Base-by-base conservation (phyloP, 2,797 vertebrate species). In the Spinibarbus caldwelli region DNA sequence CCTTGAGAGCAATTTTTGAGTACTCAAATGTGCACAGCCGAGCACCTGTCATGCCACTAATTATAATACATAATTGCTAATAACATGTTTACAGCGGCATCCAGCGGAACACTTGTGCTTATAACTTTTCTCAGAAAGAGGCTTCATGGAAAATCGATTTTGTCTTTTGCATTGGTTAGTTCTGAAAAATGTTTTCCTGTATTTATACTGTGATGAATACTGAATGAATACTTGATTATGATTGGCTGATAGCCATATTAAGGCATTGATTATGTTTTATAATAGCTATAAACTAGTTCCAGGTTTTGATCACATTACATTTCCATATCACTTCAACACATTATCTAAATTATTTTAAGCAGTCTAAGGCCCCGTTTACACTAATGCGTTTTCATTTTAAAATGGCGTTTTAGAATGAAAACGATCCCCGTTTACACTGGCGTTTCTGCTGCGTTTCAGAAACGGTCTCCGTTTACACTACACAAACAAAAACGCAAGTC, bases 41-140 rank as follows among this genome's bases (percentile, higher is more conserved):
- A 83, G 66, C 71, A 76, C 43, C 71, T 66, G 71, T 38, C 57
- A 64, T 66, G 81, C 5, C 71, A 76, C 81, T 83, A 75, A 76
- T 83, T 52, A 38, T 43, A 38, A 47, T 66, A 52, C 59, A 45
- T 83, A 66, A 83, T 83, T 62, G 38, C 68, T 73, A 73, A 82
- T 72, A 82, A 73, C 70, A 62, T 73, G 70, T 82, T 73, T 82
- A 73, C 54, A 47, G 38, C 19, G 1, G 29, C 36, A 62, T 29
- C 34, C 34, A 59, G 41, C 52, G 1, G 26, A 73, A 62, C 52
- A 47, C 38, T 15, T 17, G 17, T n/a, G 54, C 10, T 47, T 17
- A 52, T 31, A 64, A 31, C 21, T 62, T 29, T 62, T 26, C 52
- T 41, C 21, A 36, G 78, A 80, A 43, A 41, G 11, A 45, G 17